Base-by-base conservation (phyloP, 2,888 invertebrate species). In the Sinohyriopsis cumingii region DNA sequence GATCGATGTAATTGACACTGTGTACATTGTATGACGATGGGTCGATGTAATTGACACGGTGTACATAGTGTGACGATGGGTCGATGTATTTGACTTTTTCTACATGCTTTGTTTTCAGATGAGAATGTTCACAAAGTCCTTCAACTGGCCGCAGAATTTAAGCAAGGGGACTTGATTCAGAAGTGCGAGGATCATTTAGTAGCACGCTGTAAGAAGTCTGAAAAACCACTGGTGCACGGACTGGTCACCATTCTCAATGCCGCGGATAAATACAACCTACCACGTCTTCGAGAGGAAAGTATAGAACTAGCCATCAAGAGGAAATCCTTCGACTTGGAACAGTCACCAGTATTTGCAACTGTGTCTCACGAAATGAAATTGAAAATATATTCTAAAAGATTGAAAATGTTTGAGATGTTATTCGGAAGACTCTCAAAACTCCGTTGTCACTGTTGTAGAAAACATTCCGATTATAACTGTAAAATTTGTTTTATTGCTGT, bases 401-500 rank as follows among this genome's bases (percentile, higher is more conserved):
- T 77, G 57, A 53, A 67, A 55, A 68, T 77, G 33, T 77, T 77
- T 60, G 77, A 77, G 63, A 70, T 69, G 25, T 64, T 77, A 55
- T 77, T 73, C 57, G 65, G 69, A n/a, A 75, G 73, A 55, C 65
- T 77, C 55, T 66, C 72, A 55, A 77, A 77, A 68, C 28, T 75
- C 33, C 69, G 77, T 64, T 77, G 77, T 22, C 77, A 77, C 55
- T 77, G 77, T 61, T 77, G 77, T 69, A 59, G 73, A 60, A 77
- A 77, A 65, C 77, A 77, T 55, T 68, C 77, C 25, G 77, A 77
- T 67, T 77, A 77, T 45, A 77, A 75, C 56, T 77, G 77, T 63
- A 77, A 77, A 55, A 77, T 77, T 45, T 77, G 77, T 68, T 75
- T 71, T 55, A 72, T 77, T 28, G 64, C 65, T 54, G 74, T 74